Evolutionary conservation across 2,888 invertebrate species (phyloP).

Genomic region (Boloria selene): DNA sequence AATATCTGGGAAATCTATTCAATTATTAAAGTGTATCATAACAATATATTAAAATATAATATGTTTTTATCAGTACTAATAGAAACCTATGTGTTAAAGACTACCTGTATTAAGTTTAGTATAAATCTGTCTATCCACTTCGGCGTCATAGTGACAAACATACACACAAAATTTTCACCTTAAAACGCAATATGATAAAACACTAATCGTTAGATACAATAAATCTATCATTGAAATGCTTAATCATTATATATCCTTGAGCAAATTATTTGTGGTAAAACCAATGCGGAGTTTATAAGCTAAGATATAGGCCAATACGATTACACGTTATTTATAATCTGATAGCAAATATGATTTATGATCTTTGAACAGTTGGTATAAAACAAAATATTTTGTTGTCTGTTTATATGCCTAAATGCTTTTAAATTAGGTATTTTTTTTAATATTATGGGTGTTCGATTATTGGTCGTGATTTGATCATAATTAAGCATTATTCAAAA

Average conservation of each 20-base stretch:
- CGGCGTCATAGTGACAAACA: background rate
- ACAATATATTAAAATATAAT: too few relatives aligned
- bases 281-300: conserved; percentile 26
- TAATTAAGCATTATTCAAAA: too few relatives aligned
- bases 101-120: too few relatives aligned
- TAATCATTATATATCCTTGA: conserved; percentile 26
- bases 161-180: background rate
- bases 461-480: too few relatives aligned
- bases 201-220: conserved; percentile 21
- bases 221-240: conserved; percentile 24
- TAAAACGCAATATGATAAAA: conserved; percentile 3
- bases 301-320: conserved; percentile 29
- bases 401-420: background rate
- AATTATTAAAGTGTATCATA: too few relatives aligned
- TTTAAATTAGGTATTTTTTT: too few relatives aligned
- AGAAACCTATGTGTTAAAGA: too few relatives aligned
- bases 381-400: conserved; percentile 6
- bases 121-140: too few relatives aligned
- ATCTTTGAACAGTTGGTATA: background rate
- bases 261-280: conserved; percentile 29
- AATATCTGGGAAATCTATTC: too few relatives aligned
- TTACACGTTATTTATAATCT: conserved; percentile 24
- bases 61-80: too few relatives aligned
- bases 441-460: too few relatives aligned
- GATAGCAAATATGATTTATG: conserved; percentile 21